Evolutionary conservation across 2,113 vertebrate species (phyloP).

Genomic region (Mesocricetus auratus): DNA sequence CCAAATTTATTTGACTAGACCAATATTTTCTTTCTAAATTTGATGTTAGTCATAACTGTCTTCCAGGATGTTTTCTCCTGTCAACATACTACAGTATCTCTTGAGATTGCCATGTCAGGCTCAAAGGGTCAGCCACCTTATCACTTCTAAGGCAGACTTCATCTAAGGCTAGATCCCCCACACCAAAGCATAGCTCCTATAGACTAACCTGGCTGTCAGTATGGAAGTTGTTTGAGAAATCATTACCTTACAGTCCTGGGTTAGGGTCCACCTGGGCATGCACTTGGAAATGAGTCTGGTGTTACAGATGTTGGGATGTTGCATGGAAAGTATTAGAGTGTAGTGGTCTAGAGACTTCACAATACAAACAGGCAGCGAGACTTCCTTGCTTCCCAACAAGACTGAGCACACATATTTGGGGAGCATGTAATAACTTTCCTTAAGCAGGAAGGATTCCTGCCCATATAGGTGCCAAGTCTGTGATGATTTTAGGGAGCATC

Average conservation of each 20-base stretch:
- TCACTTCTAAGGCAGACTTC: background rate
- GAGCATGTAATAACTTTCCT: slow-evolving; percentile 82
- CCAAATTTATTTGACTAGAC: background rate
- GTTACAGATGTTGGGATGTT: background rate
- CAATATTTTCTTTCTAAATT: background rate
- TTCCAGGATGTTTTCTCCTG: background rate
- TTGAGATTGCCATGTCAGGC: background rate
- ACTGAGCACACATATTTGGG: slow-evolving; percentile 80
- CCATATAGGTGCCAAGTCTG: slow-evolving; percentile 70
- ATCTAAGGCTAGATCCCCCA: background rate
- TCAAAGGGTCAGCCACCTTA: background rate
- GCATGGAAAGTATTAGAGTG: background rate
- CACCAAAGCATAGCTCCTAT: background rate
- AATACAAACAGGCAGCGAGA: slow-evolving; percentile 44
- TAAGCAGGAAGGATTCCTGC: slow-evolving; percentile 43
- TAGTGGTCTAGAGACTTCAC: slow-evolving; percentile 5
- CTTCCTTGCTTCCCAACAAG: slow-evolving; percentile 50
- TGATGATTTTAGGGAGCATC: background rate
- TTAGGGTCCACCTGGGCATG: background rate
- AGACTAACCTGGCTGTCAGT: background rate
- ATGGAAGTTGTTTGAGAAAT: background rate
- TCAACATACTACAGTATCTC: background rate
- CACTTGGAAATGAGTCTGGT: background rate
- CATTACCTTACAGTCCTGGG: background rate
- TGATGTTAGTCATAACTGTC: background rate